Evolutionary conservation across 1,140 invertebrate species (phyloP), one percentile per base, ranked within the genome.

Genomic region (Drosophila arawakana): DNA sequence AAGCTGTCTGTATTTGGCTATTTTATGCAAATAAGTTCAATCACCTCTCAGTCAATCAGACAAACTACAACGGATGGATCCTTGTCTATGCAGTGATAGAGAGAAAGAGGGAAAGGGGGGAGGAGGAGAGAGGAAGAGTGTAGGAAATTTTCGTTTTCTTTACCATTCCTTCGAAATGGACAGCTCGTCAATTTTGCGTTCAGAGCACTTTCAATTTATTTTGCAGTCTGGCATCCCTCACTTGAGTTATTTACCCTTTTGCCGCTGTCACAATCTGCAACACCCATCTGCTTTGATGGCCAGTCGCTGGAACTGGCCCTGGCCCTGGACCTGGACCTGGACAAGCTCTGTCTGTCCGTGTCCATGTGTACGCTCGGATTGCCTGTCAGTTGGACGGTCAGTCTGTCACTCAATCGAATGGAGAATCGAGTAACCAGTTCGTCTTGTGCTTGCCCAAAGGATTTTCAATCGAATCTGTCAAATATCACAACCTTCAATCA

Each of bases 401-500:
- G 80, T 71, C 43, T 69, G 66, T 69, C 77, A 79, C 71, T 81
- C 78, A 86, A 80, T 65, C 69, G 70, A 80, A 61, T 66, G 70
- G 62, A 67, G 49, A 73, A 15, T 41, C 54, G 61, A 86, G 82
- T 76, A 78, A 76, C 73, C 62, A 76, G 75, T 80, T 69, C 63
- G 75, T 78, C 75, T 76, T 78, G 43, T 72, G 73, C 73, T 73
- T 61, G 65, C 83, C 88, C 89, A 75, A 89, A 91, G 89, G 89
- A 91, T 85, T 91, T 91, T 91, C 89, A 91, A 91, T 91, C 84
- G 89, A 91, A 91, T 91, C 84, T 91, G 89, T 91, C 89, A 91
- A 91, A 91, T 89, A 91, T 91, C 89, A 91, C 76, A 86, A 88
- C 89, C 89, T 91, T 91, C 89, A 91, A 91, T 91, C 89, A 91